Evolutionary conservation across 92 coral and sea anemone genomes (phyloP), one percentile per base, ranked within the genome.

Genomic region (Metridium senile): DNA sequence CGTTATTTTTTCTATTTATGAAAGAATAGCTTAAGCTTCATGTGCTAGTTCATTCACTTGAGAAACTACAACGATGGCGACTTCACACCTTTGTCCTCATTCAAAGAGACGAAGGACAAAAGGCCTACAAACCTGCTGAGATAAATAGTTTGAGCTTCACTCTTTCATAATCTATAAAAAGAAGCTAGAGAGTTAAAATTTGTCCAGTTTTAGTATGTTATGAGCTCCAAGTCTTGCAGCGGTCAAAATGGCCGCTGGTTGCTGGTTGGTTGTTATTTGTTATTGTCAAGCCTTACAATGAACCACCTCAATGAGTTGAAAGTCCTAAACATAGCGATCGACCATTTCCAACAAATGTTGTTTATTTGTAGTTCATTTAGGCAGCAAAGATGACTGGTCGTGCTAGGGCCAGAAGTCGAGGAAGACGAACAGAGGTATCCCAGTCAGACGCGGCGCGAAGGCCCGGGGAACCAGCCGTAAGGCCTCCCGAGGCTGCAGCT

Each of bases 371-470:
- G 63, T 20, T 25, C 11, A 20, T 18, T 28, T 58, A 31, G 32
- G 58, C 10, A 16, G 39, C 25, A 21, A 46, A 32, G 23, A 94
- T 96, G 99, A 96, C 99, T n/a, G 99, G 99, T 46, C 80, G 99
- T 19, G 99, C 99, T 21, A 75, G 99, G 63, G 98, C 97, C 39
- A 23, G 97, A 67, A 77, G 90, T 25, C 74, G 98, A 7, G 97
- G 98, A 4, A 91, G 98, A 16, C 84, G 99, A 26, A 76, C 87
- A 1, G 90, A 69, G 4, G 86, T 80, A 6, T 67, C 78, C 11
- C 71, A 81, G 23, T 73, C 72, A n/a, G 85, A 66, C 19, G 91
- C 77, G 0, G 93, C 97, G 19, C 72, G 97, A 76, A 81, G 99
- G 77, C 99, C 99, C 8, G 99, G 99, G 22, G 86, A 86, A 21